Evolutionary conservation across 2,113 vertebrate genomes (phyloP).

Genomic region (Pluvianellus socialis): DNA sequence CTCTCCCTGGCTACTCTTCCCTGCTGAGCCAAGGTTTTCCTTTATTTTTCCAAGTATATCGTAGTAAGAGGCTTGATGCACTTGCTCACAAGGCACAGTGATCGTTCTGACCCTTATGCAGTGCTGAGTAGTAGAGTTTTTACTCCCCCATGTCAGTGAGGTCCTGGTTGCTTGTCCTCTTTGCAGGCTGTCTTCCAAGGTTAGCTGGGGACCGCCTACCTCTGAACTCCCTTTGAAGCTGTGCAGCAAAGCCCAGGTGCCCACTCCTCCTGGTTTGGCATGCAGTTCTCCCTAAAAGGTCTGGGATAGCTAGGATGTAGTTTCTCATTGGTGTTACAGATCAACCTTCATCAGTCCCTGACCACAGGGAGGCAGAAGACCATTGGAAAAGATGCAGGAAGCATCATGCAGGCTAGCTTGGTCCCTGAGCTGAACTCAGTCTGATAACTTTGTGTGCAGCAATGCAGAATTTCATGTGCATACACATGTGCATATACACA

Average conservation of each 20-base stretch:
- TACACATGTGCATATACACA: accelerated
- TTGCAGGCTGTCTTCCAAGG: neutral
- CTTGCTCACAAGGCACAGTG: neutral
- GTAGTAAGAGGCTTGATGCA: neutral
- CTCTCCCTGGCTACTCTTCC: neutral
- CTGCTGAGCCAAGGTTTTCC: neutral
- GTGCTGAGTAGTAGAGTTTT: neutral
- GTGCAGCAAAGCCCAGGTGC: neutral
- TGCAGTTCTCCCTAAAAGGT: neutral
- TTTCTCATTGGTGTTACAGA: neutral
- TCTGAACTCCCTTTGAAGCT: neutral
- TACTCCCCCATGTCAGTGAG: neutral
- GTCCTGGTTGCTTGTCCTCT: neutral
- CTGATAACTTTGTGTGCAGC: neutral
- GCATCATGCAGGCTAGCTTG: neutral
- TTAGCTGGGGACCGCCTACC: neutral
- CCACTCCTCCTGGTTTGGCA: neutral
- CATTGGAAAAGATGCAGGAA: neutral
- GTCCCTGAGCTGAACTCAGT: neutral
- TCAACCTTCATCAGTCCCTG: neutral
- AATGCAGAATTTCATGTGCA: neutral
- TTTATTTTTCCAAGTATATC: neutral
- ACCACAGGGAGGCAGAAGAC: neutral
- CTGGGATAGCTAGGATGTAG: neutral
- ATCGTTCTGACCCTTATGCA: neutral